Evolutionary conservation across 2,113 vertebrate species (phyloP), one percentile per base, ranked within the genome.

Genomic region (Atractosteus spatula): DNA sequence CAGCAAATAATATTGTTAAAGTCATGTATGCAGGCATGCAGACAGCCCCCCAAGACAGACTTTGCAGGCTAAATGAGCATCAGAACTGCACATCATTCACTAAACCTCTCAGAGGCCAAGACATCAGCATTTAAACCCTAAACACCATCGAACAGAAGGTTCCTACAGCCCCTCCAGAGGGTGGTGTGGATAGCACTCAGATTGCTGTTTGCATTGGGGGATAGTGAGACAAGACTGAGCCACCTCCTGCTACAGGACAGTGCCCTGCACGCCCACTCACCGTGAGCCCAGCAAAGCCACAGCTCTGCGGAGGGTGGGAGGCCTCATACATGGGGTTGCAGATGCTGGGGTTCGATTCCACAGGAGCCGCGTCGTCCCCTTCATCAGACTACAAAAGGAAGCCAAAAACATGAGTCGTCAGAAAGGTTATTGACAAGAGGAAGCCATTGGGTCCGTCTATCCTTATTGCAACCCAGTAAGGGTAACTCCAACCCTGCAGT

Each of bases 251-350:
- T 1, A 29, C 29, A 29, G 29, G 29, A 29, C 29, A 29, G 29
- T 29, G 1, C 29, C 29, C 29, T 29, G 29, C 29, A 29, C 29
- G 42, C 7, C 65, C 65, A 78, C 86, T 82, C 54, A 79, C 85
- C 0, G 68, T 11, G 12, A 65, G 8, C 0, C 62, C 73, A 3
- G 7, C 8, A 0, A 3, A 0, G 44, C 4, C 3, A 14, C 74
- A 51, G 29, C 51, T 59, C 61, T 0, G 29, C 64, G 1, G 74
- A 42, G 12, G 77, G 29, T 74, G 41, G 83, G 59, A 4, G 54
- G 69, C 0, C 29, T 89, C 89, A 45, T 91, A 91, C 67, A 87
- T 78, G 0, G 91, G 91, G 72, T 93, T 93, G 71, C 8, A 76
- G 78, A 91, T 84, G 82, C 72, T 87, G 67, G 65, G 82, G 43